Evolutionary conservation across 2,888 invertebrate species (phyloP), one percentile per base, ranked within the genome.

Genomic region (Morinoia aosen): DNA sequence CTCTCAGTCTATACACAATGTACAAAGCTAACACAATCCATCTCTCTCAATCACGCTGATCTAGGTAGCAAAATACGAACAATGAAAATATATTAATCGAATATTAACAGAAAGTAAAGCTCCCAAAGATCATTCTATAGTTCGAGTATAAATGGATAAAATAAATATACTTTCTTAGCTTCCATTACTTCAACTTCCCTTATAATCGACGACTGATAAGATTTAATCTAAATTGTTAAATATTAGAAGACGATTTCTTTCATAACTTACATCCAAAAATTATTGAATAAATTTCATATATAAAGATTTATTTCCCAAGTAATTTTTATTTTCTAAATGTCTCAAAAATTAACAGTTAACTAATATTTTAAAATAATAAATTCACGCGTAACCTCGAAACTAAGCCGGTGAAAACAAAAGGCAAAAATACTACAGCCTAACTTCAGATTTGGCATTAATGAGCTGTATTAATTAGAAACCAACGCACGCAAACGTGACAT

Each of bases 1-100:
- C 64, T 7, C 90, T 90, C 90, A 48, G 40, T 90, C 90, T 90
- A 90, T 90, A 90, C 90, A 90, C 39, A 90, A 11, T 90, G 48
- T 90, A 90, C 90, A 90, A 90, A 0, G 90, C 39, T 8, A 33
- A 76, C 33, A 76, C 61, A 76, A 76, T 76, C 76, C 33, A 76
- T 25, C 25, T 76, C 25, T 33, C 76, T 76, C 25, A 76, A 25
- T 33, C 76, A 76, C 76, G 76, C 10, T 76, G 76, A 76, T 25
- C 25, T 33, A 76, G 76, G 76, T 33, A 76, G 76, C 25, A 76
- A 25, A 19, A 76, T 33, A 76, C 76, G 76, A 76, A 76, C 25
- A 33, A 25, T 76, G 12, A 76, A 76, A 76, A 76, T 76, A 76
- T 76, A 76, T 76, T 76, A 76, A 76, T 76, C 16, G 76, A 76